Evolutionary conservation across 2,113 vertebrate genomes (phyloP), one percentile per base, ranked within the genome.

Genomic region (Gopherus evgoodei): DNA sequence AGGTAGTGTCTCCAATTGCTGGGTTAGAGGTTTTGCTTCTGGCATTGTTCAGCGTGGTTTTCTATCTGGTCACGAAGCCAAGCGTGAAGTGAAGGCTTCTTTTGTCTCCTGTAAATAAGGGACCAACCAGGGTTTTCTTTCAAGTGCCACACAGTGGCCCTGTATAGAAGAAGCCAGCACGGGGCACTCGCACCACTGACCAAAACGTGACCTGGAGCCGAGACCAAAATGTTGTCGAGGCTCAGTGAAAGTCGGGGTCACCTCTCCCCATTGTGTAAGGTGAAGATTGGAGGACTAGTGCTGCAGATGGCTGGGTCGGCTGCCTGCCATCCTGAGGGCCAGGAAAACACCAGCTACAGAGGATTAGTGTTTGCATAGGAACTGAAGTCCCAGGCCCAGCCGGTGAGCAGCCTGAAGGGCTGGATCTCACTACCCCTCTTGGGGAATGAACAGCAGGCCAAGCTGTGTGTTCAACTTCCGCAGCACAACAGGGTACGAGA

Each of bases 1-100:
- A 97, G 95, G 95, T 88, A 97, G 96, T 0, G 95, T 97, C 97
- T 97, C 95, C 87, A 5, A 24, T 0, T 9, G 87, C 95, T 97
- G 95, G 95, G 96, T 94, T 89, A 97, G 96, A 97, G 97, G 96
- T 93, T 94, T 93, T 0, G 0, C 84, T 81, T 4, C 0, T 0
- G 94, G 83, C 88, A 95, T 97, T 94, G 85, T 95, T 88, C 97
- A 96, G 91, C 94, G 91, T 91, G 81, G n/a, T 94, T 97, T 96
- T 83, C 83, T 82, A 81, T 80, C 81, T 0, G 4, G 4, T 91
- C 90, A 83, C 86, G 0, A 22, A 96, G 96, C 90, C 92, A 95
- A 93, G 47, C 29, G 38, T 62, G 49, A 25, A 53, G 35, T 42
- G 52, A 84, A 62, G 42, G 29, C 9, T 5, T 56, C 42, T 11